Evolutionary conservation across 2,888 invertebrate species (phyloP), one percentile per base, ranked within the genome.

Genomic region (Neocrepidodera transversa): DNA sequence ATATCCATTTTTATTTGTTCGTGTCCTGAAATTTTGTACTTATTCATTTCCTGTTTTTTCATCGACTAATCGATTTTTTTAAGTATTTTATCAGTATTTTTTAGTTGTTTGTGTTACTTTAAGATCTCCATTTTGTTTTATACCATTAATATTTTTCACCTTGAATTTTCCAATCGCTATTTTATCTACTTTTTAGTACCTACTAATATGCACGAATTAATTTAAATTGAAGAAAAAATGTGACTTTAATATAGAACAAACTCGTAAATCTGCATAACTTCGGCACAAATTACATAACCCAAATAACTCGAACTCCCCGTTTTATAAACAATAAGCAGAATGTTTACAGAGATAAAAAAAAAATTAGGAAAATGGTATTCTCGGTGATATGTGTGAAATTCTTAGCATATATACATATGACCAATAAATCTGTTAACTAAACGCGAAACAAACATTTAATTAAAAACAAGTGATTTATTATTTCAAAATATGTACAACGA

Each of bases 261-360:
- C 7, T 38, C 17, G 17, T 38, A 38, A 38, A 38, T 38, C 2
- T 17, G 38, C 17, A 38, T 38, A 17, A 38, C 16, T 38, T 38
- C 17, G 14, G 38, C 17, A 17, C 17, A 38, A 38, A 38, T 38
- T 38, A 38, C 38, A 38, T 38, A 38, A 38, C 38, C 16, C 17
- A 38, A 38, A 38, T 38, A 38, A 8, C 38, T 38, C 16, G 17
- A 38, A 38, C 38, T 16, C 38, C 16, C 13, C 2, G 10, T 13
- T 5, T 10, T 17, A 10, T 17, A 38, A 38, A 6, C 16, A 17
- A 17, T 10, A 17, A 7, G 10, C 38, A 17, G 2, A 16, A 10
- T 38, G 38, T 38, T 38, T 38, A 38, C 16, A 38, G n/a, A n/a
- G n/a, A n/a, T n/a, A n/a, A n/a, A n/a, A 11, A 38, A 38, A 38